Evolutionary conservation across 2,113 vertebrate species (phyloP).

Genomic region (Pygathrix nemaeus): DNA sequence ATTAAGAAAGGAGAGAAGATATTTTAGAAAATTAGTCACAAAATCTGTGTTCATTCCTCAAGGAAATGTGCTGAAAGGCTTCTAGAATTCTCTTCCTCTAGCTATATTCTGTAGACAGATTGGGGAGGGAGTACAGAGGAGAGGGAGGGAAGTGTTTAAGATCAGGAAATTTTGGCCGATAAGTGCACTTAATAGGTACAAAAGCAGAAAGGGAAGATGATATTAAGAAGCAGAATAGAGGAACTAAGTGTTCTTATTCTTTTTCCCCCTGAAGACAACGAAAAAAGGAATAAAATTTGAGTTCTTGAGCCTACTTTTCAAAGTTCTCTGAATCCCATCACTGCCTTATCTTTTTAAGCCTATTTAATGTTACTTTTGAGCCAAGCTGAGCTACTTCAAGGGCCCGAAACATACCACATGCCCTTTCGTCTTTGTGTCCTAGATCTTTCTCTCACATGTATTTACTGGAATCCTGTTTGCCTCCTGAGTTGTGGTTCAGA

Average conservation of each 20-base stretch:
- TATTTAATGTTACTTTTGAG: neutral
- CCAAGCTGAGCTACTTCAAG: neutral
- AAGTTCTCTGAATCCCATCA: neutral
- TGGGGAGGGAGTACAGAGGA: too few relatives aligned
- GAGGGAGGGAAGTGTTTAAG: neutral
- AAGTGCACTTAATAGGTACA: neutral
- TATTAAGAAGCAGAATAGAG: neutral
- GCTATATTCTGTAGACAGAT: neutral
- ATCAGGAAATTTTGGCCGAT: neutral
- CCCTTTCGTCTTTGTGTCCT: neutral
- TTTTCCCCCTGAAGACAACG: neutral
- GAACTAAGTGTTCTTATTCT: neutral
- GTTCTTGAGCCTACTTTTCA: neutral
- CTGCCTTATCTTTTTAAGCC: neutral
- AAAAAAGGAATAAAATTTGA: neutral
- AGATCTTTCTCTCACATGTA: neutral
- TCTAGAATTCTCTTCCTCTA: neutral
- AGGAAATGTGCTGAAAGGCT: neutral
- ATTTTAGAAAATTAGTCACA: neutral
- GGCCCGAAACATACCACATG: neutral
- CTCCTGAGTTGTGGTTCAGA: neutral
- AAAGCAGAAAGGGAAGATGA: neutral
- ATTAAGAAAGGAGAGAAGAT: neutral
- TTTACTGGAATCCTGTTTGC: neutral
- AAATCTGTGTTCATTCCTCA: neutral